phyloP scores from a whole-genome alignment of 2,797 vertebrate genomes.

The Cottoperca gobio region DNA sequence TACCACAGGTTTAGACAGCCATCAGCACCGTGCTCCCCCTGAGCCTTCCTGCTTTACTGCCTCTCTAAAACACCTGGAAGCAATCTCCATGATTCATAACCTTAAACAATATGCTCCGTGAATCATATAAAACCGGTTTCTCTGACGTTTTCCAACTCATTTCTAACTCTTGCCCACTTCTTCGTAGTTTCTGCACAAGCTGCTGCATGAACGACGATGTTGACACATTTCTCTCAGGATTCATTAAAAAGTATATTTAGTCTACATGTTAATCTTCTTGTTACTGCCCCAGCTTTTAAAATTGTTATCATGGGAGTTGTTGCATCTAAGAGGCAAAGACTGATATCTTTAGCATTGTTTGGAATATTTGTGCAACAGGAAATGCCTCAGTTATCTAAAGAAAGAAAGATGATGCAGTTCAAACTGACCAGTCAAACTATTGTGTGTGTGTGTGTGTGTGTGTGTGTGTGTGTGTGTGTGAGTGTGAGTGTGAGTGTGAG shows the following conservation, averaged over 20 bases:
- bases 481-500: too few species aligned
- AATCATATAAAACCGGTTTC: slow-evolving; percentile 30
- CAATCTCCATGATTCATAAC: slow-evolving; percentile 44
- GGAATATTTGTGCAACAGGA: slow-evolving; percentile 67
- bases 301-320: neutral
- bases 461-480: too few species aligned
- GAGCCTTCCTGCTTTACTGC: slow-evolving; percentile 39
- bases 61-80: slow-evolving; percentile 64
- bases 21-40: neutral
- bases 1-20: slow-evolving; percentile 28
- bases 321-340: neutral
- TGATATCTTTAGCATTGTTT: slow-evolving; percentile 60
- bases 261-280: neutral
- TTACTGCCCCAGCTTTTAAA: neutral
- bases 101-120: slow-evolving; percentile 25
- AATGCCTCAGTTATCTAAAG: slow-evolving; percentile 59
- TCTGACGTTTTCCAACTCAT: neutral
- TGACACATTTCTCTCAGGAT: neutral
- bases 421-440: slow-evolving; percentile 1
- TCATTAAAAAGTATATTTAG: neutral
- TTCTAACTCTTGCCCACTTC: slow-evolving; percentile 5
- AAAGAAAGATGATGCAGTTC: slow-evolving; percentile 27
- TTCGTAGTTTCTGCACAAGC: neutral
- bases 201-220: neutral
- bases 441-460: too few species aligned